Evolutionary conservation across 2,113 vertebrate genomes (phyloP).

Genomic region (Pseudonaja textilis): DNA sequence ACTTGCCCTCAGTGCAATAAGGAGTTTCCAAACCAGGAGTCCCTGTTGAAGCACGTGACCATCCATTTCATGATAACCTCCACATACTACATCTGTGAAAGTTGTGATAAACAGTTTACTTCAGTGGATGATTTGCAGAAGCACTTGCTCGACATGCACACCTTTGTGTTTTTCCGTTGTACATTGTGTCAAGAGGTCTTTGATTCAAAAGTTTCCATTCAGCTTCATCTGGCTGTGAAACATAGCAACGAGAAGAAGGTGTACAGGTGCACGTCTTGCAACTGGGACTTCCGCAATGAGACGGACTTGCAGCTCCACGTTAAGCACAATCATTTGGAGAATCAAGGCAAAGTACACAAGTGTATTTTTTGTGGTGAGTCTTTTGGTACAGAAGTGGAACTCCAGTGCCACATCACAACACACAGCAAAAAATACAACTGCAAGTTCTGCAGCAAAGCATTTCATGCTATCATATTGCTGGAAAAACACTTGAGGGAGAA

Average conservation of each 20-base stretch:
- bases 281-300: slow-evolving; percentile 98
- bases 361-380: slow-evolving; percentile 98
- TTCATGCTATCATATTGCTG: slow-evolving; percentile 92
- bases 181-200: slow-evolving; percentile 98
- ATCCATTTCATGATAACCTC: slow-evolving; percentile 98
- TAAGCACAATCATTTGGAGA: slow-evolving; percentile 95
- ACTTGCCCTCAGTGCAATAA: slow-evolving; percentile 99
- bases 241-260: slow-evolving; percentile 98
- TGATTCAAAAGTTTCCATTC: slow-evolving; percentile 97
- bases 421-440: slow-evolving; percentile 99
- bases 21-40: slow-evolving; percentile 96
- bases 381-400: slow-evolving; percentile 97
- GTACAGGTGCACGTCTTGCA: slow-evolving; percentile 93
- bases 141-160: slow-evolving; percentile 98
- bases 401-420: slow-evolving; percentile 97
- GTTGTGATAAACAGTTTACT: slow-evolving; percentile 98
- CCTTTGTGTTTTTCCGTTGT: slow-evolving; percentile 97
- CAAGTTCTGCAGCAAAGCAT: slow-evolving; percentile 98
- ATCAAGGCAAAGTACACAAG: slow-evolving; percentile 88
- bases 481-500: slow-evolving; percentile 95
- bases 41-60: slow-evolving; percentile 94
- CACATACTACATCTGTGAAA: slow-evolving; percentile 98
- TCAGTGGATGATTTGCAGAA: slow-evolving; percentile 98
- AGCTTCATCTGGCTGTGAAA: slow-evolving; percentile 96
- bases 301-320: slow-evolving; percentile 94